Evolutionary conservation across 92 coral and sea anemone species (phyloP).

Genomic region (Porites evermanni): DNA sequence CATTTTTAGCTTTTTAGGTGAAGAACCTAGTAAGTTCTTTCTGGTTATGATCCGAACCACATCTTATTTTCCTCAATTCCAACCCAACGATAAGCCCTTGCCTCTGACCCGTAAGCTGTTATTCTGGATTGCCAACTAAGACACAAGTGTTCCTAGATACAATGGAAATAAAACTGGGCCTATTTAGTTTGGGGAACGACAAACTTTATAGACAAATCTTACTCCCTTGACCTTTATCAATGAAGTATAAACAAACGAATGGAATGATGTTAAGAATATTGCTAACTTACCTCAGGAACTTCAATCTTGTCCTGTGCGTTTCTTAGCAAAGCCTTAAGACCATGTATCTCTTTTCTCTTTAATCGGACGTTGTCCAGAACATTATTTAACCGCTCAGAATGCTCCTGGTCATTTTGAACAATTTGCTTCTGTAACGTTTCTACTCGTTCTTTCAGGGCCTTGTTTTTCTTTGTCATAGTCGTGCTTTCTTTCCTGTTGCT

Average conservation of each 20-base stretch:
- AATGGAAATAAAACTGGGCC: no score
- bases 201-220: no score
- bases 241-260: not conserved
- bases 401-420: not conserved
- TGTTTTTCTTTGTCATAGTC: not conserved
- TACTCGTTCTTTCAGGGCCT: slow-evolving; percentile 13
- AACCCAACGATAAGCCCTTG: no score
- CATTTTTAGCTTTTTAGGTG: no score
- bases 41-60: no score
- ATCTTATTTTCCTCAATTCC: no score
- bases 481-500: slow-evolving; percentile 4
- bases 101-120: no score
- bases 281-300: not conserved
- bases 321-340: slow-evolving; percentile 17
- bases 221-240: no score
- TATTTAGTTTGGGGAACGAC: no score
- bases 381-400: slow-evolving; percentile 19
- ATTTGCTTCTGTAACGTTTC: not conserved
- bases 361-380: slow-evolving; percentile 13
- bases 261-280: not conserved
- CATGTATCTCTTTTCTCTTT: slow-evolving; percentile 12
- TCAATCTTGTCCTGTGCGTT: not conserved
- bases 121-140: no score
- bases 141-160: no score
- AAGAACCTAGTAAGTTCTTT: no score